phyloP scores from a whole-genome alignment of 2,113 vertebrate species.

The Dasyornis broadbenti region DNA sequence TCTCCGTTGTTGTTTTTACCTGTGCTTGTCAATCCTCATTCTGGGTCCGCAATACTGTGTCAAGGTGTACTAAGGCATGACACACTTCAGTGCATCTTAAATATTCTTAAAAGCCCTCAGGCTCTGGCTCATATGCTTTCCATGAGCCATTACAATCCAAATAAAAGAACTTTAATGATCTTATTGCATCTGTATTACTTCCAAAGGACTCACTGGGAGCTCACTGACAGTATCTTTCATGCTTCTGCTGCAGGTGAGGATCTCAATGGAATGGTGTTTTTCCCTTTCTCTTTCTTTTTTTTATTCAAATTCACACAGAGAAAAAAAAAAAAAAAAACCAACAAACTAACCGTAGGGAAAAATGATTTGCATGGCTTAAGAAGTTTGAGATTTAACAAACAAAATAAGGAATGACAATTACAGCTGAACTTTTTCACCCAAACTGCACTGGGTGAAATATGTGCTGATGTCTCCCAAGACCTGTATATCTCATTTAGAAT shows the following conservation, averaged over 20 bases:
- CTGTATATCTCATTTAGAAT: background rate
- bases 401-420: background rate
- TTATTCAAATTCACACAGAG: background rate
- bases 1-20: constrained; percentile 17
- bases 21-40: constrained; percentile 22
- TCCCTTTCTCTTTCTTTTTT: background rate
- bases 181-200: constrained; percentile 49
- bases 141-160: constrained; percentile 55
- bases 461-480: background rate
- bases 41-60: background rate
- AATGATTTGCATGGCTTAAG: constrained; percentile 14
- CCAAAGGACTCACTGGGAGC: constrained; percentile 33
- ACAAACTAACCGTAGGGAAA: background rate
- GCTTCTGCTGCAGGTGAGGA: constrained; percentile 54
- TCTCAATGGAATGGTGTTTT: background rate
- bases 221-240: constrained; percentile 51
- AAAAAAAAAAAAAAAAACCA: background rate
- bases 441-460: background rate
- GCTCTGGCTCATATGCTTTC: constrained; percentile 35
- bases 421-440: background rate
- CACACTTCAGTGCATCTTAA: constrained; percentile 45
- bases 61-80: constrained; percentile 37
- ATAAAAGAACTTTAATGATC: constrained; percentile 59
- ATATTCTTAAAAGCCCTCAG: constrained; percentile 27
- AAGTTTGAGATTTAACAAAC: constrained; percentile 56